Conservation (phyloP, 1,140 invertebrate genomes). For the Atta cephalotes region DNA sequence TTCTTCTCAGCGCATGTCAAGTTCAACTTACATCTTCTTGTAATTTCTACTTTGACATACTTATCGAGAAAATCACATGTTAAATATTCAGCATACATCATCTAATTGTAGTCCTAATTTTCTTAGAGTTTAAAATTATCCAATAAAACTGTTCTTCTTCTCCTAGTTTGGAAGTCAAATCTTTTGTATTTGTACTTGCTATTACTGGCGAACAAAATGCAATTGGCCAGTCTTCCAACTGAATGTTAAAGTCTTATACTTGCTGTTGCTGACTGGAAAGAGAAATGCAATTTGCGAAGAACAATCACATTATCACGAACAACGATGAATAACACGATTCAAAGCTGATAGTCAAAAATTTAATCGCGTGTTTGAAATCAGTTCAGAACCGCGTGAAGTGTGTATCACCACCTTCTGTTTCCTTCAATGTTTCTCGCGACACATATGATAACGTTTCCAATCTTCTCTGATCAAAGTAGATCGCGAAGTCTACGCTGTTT, state of each 20-base stretch:
- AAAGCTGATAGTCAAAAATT: not conserved
- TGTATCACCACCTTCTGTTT: not conserved
- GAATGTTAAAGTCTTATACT: not conserved
- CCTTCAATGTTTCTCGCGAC: not conserved
- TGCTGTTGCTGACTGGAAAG: not conserved
- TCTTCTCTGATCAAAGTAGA: not conserved
- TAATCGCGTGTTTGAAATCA: not conserved
- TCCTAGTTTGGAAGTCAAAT: no score
- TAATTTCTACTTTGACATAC: not conserved
- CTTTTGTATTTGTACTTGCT: no score
- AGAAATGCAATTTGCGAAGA: not conserved
- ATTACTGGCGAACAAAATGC: not conserved
- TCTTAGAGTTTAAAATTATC: not conserved
- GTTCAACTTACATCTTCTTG: not conserved
- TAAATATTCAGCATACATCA: not conserved
- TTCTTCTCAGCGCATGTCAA: not conserved
- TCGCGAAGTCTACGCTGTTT: not conserved
- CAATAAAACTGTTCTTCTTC: not conserved
- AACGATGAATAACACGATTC: not conserved
- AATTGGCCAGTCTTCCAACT: not conserved
- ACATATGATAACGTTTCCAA: not conserved
- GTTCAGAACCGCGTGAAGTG: not conserved
- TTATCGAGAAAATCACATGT: not conserved
- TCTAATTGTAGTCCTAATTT: not conserved
- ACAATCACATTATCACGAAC: not conserved